Evolutionary conservation across 1,140 invertebrate species (phyloP).

Genomic region (Leptinotarsa texana): DNA sequence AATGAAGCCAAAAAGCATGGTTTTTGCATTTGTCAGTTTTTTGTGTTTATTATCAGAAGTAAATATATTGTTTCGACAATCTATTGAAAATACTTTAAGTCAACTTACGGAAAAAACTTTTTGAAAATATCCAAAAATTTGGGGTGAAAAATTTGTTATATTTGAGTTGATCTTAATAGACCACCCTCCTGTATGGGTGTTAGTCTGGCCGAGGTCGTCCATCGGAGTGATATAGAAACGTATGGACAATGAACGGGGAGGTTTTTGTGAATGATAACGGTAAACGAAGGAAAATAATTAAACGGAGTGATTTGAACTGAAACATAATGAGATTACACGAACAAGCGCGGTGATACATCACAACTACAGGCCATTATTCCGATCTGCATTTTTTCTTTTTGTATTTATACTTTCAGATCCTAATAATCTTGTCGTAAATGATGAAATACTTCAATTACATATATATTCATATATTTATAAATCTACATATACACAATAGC

Average conservation of each 20-base stretch:
- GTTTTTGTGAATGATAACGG: constrained; percentile 11
- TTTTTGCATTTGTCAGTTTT: no score
- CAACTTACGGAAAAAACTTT: no score
- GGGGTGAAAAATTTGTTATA: no score
- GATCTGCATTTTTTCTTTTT: background rate
- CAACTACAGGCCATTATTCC: background rate
- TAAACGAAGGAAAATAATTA: background rate
- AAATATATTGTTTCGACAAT: no score
- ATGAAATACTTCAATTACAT: background rate
- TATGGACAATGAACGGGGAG: background rate
- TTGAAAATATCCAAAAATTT: no score
- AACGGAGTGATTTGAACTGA: constrained; percentile 4
- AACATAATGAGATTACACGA: background rate
- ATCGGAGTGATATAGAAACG: background rate
- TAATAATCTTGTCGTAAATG: background rate
- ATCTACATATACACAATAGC: constrained; percentile 7
- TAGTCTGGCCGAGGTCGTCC: no score
- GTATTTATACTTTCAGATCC: background rate
- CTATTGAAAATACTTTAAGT: no score
- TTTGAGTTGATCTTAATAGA: no score
- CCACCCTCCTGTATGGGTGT: no score
- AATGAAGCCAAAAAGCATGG: no score
- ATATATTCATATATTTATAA: background rate
- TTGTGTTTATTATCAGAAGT: no score
- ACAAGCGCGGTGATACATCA: background rate